These are phyloP conservation scores for Nothobranchius kuhntae DNA, from an alignment of 2,113 vertebrate species.

Conservation along the genomic window DNA sequence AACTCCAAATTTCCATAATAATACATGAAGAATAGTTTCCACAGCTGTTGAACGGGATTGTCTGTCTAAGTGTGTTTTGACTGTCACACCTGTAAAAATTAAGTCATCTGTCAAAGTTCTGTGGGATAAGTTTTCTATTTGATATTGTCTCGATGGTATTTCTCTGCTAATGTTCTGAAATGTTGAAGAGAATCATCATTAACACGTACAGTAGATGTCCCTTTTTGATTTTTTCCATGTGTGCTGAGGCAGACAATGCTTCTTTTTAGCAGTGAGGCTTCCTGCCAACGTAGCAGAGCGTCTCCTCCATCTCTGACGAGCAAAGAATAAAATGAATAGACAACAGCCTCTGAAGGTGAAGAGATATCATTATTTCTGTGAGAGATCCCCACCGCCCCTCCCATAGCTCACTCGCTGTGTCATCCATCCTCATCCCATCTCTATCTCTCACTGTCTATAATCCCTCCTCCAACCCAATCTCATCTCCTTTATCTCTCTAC, in stretches of 20 bases:
- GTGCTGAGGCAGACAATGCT: slow-evolving; percentile 6
- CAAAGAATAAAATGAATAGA: slow-evolving; percentile 48
- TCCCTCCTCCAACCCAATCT: slow-evolving; percentile 43
- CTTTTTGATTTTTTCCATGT: not conserved
- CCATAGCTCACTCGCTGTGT: slow-evolving; percentile 21
- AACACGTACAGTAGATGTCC: slow-evolving; percentile 11
- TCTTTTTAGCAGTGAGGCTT: slow-evolving; percentile 12
- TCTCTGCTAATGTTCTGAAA: not conserved
- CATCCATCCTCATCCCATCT: slow-evolving; percentile 49
- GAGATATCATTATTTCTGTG: slow-evolving; percentile 51
- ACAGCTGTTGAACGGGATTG: no score
- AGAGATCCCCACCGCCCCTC: slow-evolving; percentile 5
- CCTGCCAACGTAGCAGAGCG: slow-evolving; percentile 24
- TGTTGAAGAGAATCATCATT: slow-evolving; percentile 13
- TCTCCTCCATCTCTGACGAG: slow-evolving; percentile 35
- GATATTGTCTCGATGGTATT: no score
- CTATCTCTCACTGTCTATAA: slow-evolving; percentile 39
- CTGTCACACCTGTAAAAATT: no score
- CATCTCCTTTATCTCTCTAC: slow-evolving; percentile 56
- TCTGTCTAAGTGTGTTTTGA: no score
- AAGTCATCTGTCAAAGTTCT: not conserved
- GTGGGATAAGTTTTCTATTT: not conserved
- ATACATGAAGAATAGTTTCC: no score
- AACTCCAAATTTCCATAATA: no score
- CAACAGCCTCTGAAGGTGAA: slow-evolving; percentile 42